phyloP scores from a whole-genome alignment of 2,113 vertebrate species.

The Bubo scandiacus region DNA sequence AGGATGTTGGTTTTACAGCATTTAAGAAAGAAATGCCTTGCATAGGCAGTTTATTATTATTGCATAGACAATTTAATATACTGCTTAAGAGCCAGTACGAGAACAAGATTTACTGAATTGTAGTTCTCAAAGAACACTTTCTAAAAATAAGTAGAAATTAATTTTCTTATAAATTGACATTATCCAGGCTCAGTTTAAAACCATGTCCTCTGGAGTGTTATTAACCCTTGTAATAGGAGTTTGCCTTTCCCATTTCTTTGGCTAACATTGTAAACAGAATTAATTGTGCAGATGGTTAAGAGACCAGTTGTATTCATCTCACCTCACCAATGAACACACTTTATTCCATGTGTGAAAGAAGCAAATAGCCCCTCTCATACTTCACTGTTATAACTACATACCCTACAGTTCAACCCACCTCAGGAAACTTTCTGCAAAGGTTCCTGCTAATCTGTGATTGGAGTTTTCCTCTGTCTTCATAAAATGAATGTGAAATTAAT shows the following conservation, averaged over 20 bases:
- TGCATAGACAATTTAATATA: not conserved
- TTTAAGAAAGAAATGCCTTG: not conserved
- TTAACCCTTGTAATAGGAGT: not conserved
- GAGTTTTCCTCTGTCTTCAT: not conserved
- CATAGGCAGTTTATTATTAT: not conserved
- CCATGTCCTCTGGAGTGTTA: not conserved
- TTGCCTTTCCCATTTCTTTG: slow-evolving; percentile 12
- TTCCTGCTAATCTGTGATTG: not conserved
- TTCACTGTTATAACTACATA: not conserved
- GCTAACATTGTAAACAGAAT: not conserved
- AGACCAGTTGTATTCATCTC: not conserved
- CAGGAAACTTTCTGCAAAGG: not conserved
- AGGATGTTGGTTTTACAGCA: not conserved
- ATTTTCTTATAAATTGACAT: not conserved
- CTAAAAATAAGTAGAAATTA: not conserved
- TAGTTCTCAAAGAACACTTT: not conserved
- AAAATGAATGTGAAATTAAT: not conserved
- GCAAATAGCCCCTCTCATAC: not conserved
- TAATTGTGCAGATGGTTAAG: not conserved
- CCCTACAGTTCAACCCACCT: not conserved
- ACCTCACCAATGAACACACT: not conserved
- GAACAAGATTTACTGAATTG: not conserved
- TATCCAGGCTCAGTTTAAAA: not conserved
- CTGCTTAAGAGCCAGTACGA: not conserved
- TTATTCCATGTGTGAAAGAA: not conserved